Percentiles rank a stretch among this genome's conserved stretches.
Conservation (phyloP, 35 echinoderm and acorn worm genomes). For the Patiria miniata region DNA sequence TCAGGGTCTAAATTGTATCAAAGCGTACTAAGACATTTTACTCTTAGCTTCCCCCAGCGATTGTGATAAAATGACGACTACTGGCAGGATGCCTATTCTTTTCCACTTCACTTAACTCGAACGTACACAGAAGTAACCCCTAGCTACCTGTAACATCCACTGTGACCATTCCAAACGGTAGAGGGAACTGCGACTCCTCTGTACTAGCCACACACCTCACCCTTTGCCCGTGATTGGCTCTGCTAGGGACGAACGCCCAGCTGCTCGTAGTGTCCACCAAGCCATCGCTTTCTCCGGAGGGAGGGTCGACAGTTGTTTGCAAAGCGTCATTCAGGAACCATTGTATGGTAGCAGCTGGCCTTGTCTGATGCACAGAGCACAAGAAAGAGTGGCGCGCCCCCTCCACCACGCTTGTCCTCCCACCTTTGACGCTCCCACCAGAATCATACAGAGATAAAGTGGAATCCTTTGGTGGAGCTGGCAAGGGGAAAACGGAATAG, state of each 20-base stretch:
- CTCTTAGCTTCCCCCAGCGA: too few species aligned
- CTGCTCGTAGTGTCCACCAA: not conserved
- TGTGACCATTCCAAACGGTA: too few species aligned
- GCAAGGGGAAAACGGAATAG: too few species aligned
- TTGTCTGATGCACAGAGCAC: not conserved
- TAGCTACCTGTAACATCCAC: too few species aligned
- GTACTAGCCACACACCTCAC: constrained; percentile 12
- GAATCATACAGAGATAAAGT: too few species aligned
- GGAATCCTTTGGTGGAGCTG: too few species aligned
- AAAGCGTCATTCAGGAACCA: not conserved
- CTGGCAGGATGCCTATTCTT: too few species aligned
- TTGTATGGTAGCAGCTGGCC: not conserved
- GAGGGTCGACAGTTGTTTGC: not conserved
- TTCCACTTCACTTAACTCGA: too few species aligned
- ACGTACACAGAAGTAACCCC: too few species aligned
- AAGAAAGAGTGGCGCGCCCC: not conserved
- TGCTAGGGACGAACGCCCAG: not conserved
- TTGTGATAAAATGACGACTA: too few species aligned
- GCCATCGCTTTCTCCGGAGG: not conserved
- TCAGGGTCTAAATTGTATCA: too few species aligned
- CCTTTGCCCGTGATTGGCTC: not conserved
- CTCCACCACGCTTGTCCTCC: not conserved
- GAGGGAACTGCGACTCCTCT: not conserved
- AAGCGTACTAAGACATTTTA: too few species aligned
- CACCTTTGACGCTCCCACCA: not conserved